These are phyloP conservation scores for Microplitis deprimator DNA, from an alignment of 2,888 invertebrate species.

Conservation along the genomic window DNA sequence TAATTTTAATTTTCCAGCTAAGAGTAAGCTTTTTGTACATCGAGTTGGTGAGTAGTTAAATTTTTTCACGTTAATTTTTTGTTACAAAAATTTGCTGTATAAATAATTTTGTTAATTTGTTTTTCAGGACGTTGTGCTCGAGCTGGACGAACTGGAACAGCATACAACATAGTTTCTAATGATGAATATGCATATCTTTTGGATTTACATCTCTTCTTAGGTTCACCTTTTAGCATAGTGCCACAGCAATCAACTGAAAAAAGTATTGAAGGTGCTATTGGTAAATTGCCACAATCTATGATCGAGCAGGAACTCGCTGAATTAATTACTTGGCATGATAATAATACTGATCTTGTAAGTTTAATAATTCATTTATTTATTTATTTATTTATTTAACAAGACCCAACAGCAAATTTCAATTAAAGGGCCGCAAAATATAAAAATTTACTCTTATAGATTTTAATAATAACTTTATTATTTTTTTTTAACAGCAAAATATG, in stretches of 20 bases:
- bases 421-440: too few relatives aligned
- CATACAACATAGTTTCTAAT: conserved; percentile 89
- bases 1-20: conserved; percentile 97
- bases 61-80: conserved; percentile 5
- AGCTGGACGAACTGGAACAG: conserved; percentile 92
- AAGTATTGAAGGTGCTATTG: conserved; percentile 79
- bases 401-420: too few relatives aligned
- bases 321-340: conserved; percentile 82
- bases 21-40: conserved; percentile 97
- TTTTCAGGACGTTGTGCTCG: conserved; percentile 89
- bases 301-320: conserved; percentile 88
- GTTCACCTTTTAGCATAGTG: conserved; percentile 78
- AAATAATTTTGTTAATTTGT: conserved; percentile 22
- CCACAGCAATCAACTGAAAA: conserved; percentile 67
- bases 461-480: conserved; percentile 13
- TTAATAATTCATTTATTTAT: background rate
- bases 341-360: conserved; percentile 83
- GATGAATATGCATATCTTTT: conserved; percentile 94
- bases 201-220: conserved; percentile 96
- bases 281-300: conserved; percentile 84
- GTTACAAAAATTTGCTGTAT: background rate
- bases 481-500: conserved; percentile 74
- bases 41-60: conserved; percentile 86
- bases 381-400: too few relatives aligned
- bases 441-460: background rate